Percentiles rank a stretch among this genome's conserved stretches.
These are phyloP conservation scores for Endotricha flammealis DNA, from an alignment of 2,888 invertebrate genomes.

Conservation along the genomic window DNA sequence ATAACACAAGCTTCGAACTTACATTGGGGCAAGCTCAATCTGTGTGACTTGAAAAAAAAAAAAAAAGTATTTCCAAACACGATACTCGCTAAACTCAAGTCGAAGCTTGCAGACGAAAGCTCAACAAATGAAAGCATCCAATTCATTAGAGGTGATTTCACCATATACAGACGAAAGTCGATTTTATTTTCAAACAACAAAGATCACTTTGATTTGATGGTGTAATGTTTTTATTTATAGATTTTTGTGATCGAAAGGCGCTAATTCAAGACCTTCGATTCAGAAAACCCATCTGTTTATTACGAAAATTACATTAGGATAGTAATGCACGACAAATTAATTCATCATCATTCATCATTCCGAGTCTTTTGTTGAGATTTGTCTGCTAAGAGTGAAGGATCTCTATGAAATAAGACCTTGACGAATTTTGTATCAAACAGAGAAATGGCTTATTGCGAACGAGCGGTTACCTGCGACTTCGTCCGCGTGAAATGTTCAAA, in stretches of 20 bases:
- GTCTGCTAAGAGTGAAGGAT: too few relatives aligned
- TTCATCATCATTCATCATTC: too few relatives aligned
- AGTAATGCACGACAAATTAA: constrained; percentile 3
- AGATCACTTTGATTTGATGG: constrained; percentile 4
- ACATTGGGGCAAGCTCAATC: too few relatives aligned
- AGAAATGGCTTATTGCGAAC: too few relatives aligned
- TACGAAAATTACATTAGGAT: constrained; percentile 5
- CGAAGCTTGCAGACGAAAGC: constrained; percentile 12
- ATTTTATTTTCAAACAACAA: constrained; percentile 1
- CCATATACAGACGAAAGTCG: background rate
- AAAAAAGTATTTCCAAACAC: constrained; percentile 4
- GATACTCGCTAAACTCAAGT: constrained; percentile 4
- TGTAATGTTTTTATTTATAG: constrained; percentile 16
- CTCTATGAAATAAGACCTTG: too few relatives aligned
- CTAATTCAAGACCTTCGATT: constrained; percentile 15
- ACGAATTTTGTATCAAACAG: too few relatives aligned
- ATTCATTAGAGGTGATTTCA: constrained; percentile 16
- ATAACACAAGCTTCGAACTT: too few relatives aligned
- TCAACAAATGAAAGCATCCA: constrained; percentile 20
- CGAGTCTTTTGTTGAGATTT: too few relatives aligned
- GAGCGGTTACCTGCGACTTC: too few relatives aligned
- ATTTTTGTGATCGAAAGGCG: constrained; percentile 14
- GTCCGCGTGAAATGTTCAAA: too few relatives aligned
- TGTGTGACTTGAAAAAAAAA: too few relatives aligned
- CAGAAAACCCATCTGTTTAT: constrained; percentile 12